Percentiles rank a stretch among this genome's conserved stretches.
Evolutionary conservation across 2,888 invertebrate genomes (phyloP).

Genomic region (Celastrina argiolus): DNA sequence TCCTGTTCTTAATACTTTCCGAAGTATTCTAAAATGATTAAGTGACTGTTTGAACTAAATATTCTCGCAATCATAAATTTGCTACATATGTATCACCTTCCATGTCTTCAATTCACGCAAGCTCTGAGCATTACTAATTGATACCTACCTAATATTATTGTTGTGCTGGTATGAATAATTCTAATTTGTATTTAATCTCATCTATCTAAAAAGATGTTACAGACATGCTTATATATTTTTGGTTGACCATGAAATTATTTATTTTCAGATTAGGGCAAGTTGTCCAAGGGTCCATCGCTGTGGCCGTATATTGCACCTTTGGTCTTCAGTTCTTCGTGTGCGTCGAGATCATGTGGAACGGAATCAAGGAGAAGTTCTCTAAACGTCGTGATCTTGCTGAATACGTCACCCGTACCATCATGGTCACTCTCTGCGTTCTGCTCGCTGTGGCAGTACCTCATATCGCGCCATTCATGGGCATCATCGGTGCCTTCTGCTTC

Average conservation of each 20-base stretch:
- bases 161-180: no score
- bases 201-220: no score
- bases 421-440: conserved; percentile 82
- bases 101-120: no score
- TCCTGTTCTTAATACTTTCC: no score
- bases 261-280: conserved; percentile 85
- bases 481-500: conserved; percentile 96
- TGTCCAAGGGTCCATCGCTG: conserved; percentile 90
- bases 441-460: conserved; percentile 92
- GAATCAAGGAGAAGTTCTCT: conserved; percentile 84
- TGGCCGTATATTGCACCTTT: conserved; percentile 96
- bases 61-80: no score
- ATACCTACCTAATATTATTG: no score
- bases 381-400: conserved; percentile 84
- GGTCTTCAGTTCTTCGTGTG: conserved; percentile 98
- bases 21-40: no score
- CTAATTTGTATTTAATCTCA: no score
- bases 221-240: no score
- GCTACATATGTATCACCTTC: no score
- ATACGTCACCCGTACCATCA: conserved; percentile 83
- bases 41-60: no score
- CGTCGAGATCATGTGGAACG: conserved; percentile 93
- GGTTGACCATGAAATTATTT: neutral
- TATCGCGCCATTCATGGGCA: conserved; percentile 92
- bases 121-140: no score